Base-by-base conservation (phyloP, 1,140 invertebrate species). In the Cephus cinctus region DNA sequence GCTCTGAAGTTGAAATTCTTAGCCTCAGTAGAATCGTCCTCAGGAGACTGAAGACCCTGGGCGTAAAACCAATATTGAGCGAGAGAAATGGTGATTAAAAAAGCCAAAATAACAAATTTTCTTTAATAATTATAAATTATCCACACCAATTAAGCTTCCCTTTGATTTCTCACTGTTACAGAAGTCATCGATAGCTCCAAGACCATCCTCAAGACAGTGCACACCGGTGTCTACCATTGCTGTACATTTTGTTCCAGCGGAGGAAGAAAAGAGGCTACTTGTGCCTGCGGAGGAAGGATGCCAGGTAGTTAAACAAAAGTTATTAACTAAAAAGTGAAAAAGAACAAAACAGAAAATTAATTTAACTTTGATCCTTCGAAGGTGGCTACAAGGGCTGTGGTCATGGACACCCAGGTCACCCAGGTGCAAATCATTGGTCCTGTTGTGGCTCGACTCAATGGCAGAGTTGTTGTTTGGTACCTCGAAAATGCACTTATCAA, bases 171-270 rank as follows among this genome's bases (percentile, higher is more conserved):
- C 30, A 30, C n/a, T 23, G 21, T 47, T 54, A 15, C 22, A 54
- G 81, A 32, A 75, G 78, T 32, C 63, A 78, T 27, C 68, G 77
- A 39, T 31, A 42, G 48, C 25, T 43, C 52, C 20, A 4, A 61
- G 49, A 44, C 41, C 54, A n/a, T n/a, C n/a, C n/a, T n/a, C n/a
- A n/a, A n/a, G n/a, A n/a, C n/a, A 11, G 27, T 45, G 12, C 88
- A 90, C 56, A 73, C 70, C 31, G 88, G 88, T 1, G 80, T 84
- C 54, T 90, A 81, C 75, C 88, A 90, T 69, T 90, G 88, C 59
- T 89, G 87, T 57, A 80, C 86, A n/a, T 90, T 89, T 63, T 90
- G 88, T 61, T 90, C 88, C 1, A 87, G 86, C 49, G 84, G 84
- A 9, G 87, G 87, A 9, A 83, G 75, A 49, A 83, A 86, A 51